A percentile compares a stretch with the other conserved stretches of the same genome.
Evolutionary conservation across 2,797 vertebrate species (phyloP).

Genomic region (Crocidura indochinensis): DNA sequence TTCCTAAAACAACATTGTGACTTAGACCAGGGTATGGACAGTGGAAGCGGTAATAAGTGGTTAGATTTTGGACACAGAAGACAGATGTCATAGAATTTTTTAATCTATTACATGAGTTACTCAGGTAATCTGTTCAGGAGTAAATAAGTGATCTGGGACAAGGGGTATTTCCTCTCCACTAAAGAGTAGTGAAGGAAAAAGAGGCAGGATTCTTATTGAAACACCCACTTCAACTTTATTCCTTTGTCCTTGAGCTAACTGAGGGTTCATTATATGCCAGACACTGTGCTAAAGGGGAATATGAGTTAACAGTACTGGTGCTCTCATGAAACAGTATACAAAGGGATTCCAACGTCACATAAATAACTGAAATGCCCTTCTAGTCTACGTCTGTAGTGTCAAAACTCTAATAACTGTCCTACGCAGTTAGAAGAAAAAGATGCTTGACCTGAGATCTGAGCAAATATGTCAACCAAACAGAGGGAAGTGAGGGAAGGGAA

Average conservation of each 20-base stretch:
- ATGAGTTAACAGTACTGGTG: too few relatives aligned
- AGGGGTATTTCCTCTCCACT: background rate
- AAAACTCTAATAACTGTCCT: background rate
- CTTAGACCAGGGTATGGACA: background rate
- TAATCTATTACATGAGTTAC: too few relatives aligned
- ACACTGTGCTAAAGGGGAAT: too few relatives aligned
- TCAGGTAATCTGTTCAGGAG: background rate
- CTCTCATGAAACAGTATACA: background rate
- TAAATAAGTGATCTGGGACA: background rate
- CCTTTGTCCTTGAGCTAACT: background rate
- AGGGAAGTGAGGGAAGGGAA: background rate
- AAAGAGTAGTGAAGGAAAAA: background rate
- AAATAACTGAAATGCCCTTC: background rate
- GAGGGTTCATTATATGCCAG: too few relatives aligned
- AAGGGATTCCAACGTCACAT: background rate
- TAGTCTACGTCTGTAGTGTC: background rate
- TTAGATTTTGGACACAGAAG: conserved; percentile 16
- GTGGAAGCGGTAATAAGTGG: background rate
- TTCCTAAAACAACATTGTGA: background rate
- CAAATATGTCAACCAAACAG: background rate
- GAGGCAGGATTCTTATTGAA: background rate
- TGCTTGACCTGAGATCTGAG: background rate
- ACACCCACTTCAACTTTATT: conserved; percentile 22
- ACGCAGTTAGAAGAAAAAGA: background rate
- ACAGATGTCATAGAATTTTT: background rate